Percentiles rank a stretch among this genome's conserved stretches.
phyloP scores from a whole-genome alignment of 2,797 vertebrate genomes.

The Holocentrus rufus region DNA sequence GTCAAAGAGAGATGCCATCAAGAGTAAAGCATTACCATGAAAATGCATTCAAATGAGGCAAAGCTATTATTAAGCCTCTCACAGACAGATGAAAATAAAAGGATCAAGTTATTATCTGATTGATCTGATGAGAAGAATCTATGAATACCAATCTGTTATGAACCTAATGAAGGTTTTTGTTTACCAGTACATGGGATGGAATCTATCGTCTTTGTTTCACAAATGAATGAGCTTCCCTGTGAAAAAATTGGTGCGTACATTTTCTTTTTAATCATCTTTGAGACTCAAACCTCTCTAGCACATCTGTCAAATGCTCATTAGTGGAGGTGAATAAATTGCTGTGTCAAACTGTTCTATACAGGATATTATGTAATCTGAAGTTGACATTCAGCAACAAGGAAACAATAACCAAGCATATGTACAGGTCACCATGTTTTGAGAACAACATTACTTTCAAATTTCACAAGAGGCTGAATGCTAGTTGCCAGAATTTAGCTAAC shows the following conservation, averaged over 20 bases:
- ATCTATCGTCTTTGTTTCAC: constrained; percentile 35
- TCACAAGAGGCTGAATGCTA: neutral
- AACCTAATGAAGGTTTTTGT: constrained; percentile 41
- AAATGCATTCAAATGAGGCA: constrained; percentile 11
- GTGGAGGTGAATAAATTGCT: constrained; percentile 31
- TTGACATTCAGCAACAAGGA: constrained; percentile 21
- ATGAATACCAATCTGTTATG: constrained; percentile 29
- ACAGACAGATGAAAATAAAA: neutral
- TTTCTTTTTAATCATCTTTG: constrained; percentile 58
- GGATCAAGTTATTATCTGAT: constrained; percentile 5
- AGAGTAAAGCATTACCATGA: constrained; percentile 1
- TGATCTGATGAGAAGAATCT: constrained; percentile 16
- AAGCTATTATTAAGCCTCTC: constrained; percentile 21
- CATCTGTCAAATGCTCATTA: constrained; percentile 60
- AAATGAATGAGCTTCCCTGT: constrained; percentile 43
- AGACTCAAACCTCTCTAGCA: constrained; percentile 45
- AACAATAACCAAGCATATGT: constrained; percentile 1
- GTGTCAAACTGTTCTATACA: constrained; percentile 13
- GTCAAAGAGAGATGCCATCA: neutral
- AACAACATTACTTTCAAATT: neutral
- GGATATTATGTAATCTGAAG: constrained; percentile 23
- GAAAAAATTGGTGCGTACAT: constrained; percentile 22
- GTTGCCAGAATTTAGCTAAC: neutral
- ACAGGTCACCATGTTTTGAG: neutral
- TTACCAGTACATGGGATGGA: constrained; percentile 15